Conservation (phyloP, 2,113 vertebrate species). For the Halcyon senegalensis region DNA sequence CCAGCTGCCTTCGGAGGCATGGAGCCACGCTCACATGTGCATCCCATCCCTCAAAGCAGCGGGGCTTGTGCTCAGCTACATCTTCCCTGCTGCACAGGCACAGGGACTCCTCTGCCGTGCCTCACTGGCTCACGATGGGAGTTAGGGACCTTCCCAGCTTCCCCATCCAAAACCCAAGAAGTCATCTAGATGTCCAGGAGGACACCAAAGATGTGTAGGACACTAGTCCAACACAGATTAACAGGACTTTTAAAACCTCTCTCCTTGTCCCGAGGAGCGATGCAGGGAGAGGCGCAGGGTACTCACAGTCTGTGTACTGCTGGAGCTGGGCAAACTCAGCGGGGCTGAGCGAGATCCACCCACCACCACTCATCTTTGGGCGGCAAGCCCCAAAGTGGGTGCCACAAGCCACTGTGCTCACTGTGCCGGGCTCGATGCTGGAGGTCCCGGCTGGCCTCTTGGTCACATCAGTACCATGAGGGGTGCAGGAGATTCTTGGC, state of each 20-base stretch:
- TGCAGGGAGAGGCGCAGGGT: fast-evolving
- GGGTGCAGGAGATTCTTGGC: fast-evolving
- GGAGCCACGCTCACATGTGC: background rate
- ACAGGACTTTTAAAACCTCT: background rate
- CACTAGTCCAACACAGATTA: background rate
- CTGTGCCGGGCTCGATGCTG: background rate
- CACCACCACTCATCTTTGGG: constrained; percentile 82
- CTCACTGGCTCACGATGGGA: fast-evolving
- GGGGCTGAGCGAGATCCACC: constrained; percentile 89
- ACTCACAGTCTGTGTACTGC: constrained; percentile 95
- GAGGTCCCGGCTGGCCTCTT: fast-evolving
- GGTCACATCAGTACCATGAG: fast-evolving
- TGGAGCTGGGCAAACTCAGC: constrained; percentile 92
- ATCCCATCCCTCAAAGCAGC: fast-evolving
- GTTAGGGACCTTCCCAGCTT: background rate
- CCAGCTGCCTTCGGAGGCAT: background rate
- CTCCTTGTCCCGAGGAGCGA: fast-evolving
- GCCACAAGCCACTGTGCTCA: background rate
- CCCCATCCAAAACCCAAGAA: background rate
- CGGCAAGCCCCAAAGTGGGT: background rate
- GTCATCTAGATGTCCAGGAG: background rate
- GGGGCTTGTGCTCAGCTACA: background rate
- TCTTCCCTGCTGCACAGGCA: fast-evolving
- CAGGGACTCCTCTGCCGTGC: fast-evolving
- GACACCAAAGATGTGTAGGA: background rate